Base-by-base conservation (phyloP, 2,113 vertebrate species). In the Columba livia region DNA sequence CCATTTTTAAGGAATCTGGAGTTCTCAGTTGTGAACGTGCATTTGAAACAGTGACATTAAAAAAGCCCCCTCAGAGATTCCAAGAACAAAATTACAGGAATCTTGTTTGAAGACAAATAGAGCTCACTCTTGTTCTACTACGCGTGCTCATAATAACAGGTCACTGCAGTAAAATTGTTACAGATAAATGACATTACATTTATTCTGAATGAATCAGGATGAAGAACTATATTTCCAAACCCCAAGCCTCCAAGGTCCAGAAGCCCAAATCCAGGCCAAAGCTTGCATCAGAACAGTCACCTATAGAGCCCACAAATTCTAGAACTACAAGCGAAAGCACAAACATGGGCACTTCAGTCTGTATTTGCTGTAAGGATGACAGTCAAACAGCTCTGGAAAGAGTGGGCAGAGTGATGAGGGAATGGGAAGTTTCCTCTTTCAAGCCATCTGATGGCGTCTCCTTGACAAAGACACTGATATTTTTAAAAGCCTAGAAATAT, bases 121-220 rank as follows among this genome's bases (percentile, higher is more conserved):
- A 91, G 78, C 67, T 89, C 80, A 92, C 95, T 96, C 94, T 94
- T 92, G 51, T 85, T 90, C 70, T 92, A 96, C 93, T 57, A 95
- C 56, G 85, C 90, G 95, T 75, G 79, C 75, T 95, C 73, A 90
- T 71, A 89, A 64, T 70, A 78, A 90, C 74, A 94, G 87, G 74
- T 57, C 79, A n/a, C 20, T 64, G 93, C 60, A 77, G 85, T 78
- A 94, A 90, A 94, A 95, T 79, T 73, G 58, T 82, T 92, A 84
- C 69, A 79, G 61, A 91, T 53, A 93, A 94, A 79, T 80, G 61
- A 86, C 84, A 79, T 13, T 56, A 31, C 29, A 28, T 40, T 79
- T 80, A 53, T 7, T 87, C 40, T 38, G 50, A 91, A 89, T 31
- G 24, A 86, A 81, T 57, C 40, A 40, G 42, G 57, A 74, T 10